These are phyloP conservation scores for Oryctolagus cuniculus DNA, from an alignment of 2,113 vertebrate genomes.

Conservation along the genomic window DNA sequence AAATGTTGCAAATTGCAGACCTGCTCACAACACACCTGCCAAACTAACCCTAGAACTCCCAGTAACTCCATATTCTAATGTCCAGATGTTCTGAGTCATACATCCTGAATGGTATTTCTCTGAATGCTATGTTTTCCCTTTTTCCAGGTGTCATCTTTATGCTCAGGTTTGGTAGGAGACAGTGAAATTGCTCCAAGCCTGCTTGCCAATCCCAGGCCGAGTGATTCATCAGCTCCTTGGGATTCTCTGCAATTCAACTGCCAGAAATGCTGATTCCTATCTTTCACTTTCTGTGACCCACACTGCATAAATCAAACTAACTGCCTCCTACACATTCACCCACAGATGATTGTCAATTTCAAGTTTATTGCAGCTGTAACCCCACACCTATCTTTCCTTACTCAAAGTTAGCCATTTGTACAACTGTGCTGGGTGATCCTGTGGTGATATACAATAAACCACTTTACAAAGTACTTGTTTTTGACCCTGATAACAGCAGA, in stretches of 20 bases:
- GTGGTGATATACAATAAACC: slow-evolving; percentile 78
- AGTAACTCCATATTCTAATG: slow-evolving; percentile 57
- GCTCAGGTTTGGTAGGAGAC: background rate
- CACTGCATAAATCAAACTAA: slow-evolving; percentile 84
- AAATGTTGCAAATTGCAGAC: slow-evolving; percentile 60
- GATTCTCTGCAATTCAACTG: slow-evolving; percentile 69
- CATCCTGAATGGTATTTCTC: background rate
- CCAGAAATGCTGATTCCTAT: slow-evolving; percentile 80
- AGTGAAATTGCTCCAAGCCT: background rate
- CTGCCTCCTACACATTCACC: slow-evolving; percentile 81
- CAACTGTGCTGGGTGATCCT: slow-evolving; percentile 78
- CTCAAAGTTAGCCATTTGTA: slow-evolving; percentile 82
- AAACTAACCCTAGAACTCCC: slow-evolving; percentile 59
- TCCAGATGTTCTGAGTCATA: slow-evolving; percentile 50
- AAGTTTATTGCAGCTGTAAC: slow-evolving; percentile 83
- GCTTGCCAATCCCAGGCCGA: slow-evolving; percentile 64
- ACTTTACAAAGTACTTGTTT: slow-evolving; percentile 83
- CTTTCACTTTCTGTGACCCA: slow-evolving; percentile 73
- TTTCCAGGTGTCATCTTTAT: slow-evolving; percentile 27
- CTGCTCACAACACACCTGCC: slow-evolving; percentile 61
- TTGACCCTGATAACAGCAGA: slow-evolving; percentile 81
- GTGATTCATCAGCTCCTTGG: slow-evolving; percentile 53
- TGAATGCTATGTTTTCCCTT: slow-evolving; percentile 33
- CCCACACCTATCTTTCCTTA: slow-evolving; percentile 80
- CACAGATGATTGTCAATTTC: slow-evolving; percentile 77